A percentile compares a stretch with the other conserved stretches of the same genome.
Conservation (phyloP, 2,888 invertebrate genomes). For the Limenitis camilla region DNA sequence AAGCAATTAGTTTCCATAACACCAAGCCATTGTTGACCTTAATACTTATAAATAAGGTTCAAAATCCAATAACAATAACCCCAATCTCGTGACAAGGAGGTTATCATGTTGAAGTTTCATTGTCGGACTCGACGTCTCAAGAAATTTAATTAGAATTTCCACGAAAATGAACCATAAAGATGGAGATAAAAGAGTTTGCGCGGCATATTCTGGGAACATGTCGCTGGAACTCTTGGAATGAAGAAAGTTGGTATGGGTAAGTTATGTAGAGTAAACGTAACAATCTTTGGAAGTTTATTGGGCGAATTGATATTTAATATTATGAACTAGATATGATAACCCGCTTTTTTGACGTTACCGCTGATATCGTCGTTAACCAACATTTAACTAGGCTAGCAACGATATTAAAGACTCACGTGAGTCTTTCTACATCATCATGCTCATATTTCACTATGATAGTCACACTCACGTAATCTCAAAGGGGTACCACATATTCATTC, state of each 20-base stretch:
- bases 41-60: neutral
- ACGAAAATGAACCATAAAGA: conserved; percentile 55
- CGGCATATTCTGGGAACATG: conserved; percentile 21
- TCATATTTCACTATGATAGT: no score
- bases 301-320: no score
- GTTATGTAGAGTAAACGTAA: no score
- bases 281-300: no score
- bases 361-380: no score
- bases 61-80: neutral
- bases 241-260: conserved; percentile 4
- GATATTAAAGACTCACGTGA: no score
- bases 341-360: no score
- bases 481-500: no score
- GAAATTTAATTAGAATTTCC: conserved; percentile 65
- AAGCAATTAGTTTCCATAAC: conserved; percentile 10
- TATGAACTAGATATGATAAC: no score
- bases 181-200: conserved; percentile 49
- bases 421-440: no score
- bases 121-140: conserved; percentile 43
- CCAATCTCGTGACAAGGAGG: conserved; percentile 18
- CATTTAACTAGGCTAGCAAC: no score
- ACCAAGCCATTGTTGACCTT: neutral
- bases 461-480: no score
- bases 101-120: conserved; percentile 22
- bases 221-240: conserved; percentile 12